These are phyloP conservation scores for Alviniconcha strummeri DNA, from an alignment of 2,888 invertebrate species.

Conservation along the genomic window DNA sequence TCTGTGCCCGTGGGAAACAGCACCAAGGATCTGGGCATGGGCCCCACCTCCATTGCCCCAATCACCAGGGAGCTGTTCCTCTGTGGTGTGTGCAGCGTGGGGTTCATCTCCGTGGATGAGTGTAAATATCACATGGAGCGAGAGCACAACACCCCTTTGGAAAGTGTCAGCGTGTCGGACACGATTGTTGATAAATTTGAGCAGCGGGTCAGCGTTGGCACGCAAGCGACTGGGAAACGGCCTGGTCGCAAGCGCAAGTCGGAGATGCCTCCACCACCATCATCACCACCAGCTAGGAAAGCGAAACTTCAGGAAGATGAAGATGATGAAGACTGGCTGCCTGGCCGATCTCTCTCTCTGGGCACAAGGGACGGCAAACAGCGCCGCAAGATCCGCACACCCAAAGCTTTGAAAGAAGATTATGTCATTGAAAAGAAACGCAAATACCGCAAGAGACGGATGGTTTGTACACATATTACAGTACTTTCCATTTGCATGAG, in stretches of 20 bases:
- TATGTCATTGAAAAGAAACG: conserved; percentile 53
- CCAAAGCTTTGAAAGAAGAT: conserved; percentile 58
- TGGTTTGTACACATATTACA: conserved; percentile 6
- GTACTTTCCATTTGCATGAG: no score
- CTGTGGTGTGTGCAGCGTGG: conserved; percentile 71
- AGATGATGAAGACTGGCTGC: conserved; percentile 45
- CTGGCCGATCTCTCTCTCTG: conserved; percentile 10
- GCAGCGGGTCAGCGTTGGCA: conserved; percentile 62
- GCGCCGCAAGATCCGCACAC: conserved; percentile 56
- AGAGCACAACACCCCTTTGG: conserved; percentile 56
- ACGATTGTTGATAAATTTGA: conserved; percentile 16
- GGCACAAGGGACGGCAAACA: conserved; percentile 47
- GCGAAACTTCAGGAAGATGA: conserved; percentile 38
- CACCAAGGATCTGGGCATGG: conserved; percentile 25
- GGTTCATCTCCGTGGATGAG: conserved; percentile 68
- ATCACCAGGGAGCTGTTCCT: conserved; percentile 65
- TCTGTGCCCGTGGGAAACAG: background rate
- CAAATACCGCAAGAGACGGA: conserved; percentile 33
- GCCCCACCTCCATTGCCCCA: conserved; percentile 29
- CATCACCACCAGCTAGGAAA: conserved; percentile 45
- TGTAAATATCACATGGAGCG: conserved; percentile 71
- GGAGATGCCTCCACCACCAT: conserved; percentile 29
- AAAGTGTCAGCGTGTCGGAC: conserved; percentile 30
- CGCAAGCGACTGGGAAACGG: conserved; percentile 58
- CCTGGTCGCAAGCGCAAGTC: conserved; percentile 54